Evolutionary conservation across 2,797 vertebrate genomes (phyloP).

Genomic region (Hoplostethus mediterraneus): DNA sequence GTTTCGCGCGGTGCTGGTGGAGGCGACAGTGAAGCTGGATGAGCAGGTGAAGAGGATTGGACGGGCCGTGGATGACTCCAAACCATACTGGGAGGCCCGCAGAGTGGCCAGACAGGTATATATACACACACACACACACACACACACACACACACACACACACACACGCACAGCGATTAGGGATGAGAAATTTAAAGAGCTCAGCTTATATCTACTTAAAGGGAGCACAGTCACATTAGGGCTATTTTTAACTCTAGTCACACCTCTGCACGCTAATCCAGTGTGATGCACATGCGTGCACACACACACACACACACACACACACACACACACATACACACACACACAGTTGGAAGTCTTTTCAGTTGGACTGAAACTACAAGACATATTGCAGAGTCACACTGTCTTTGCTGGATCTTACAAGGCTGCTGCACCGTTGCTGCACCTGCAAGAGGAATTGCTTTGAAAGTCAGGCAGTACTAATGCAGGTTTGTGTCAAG

Average conservation of each 20-base stretch:
- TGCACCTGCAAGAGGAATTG: neutral
- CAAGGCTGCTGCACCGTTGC: conserved; percentile 12
- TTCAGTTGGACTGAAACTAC: neutral
- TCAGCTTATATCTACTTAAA: conserved; percentile 68
- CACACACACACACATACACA: neutral
- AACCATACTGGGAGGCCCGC: conserved; percentile 98
- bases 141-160: conserved; percentile 16
- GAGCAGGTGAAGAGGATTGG: conserved; percentile 95
- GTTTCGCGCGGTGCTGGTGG: conserved; percentile 93
- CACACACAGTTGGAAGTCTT: neutral
- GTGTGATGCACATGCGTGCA: conserved; percentile 10
- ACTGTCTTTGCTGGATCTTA: neutral
- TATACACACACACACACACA: conserved; percentile 10
- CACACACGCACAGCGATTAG: conserved; percentile 46
- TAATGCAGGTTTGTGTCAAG: neutral
- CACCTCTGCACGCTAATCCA: conserved; percentile 37
- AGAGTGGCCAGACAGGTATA: conserved; percentile 92
- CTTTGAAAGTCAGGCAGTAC: neutral
- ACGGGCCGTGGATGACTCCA: conserved; percentile 96
- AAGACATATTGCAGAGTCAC: neutral
- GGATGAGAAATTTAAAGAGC: conserved; percentile 67
- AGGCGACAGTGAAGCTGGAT: conserved; percentile 94
- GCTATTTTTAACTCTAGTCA: conserved; percentile 69
- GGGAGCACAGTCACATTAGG: conserved; percentile 51
- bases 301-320: conserved; percentile 19